These are phyloP conservation scores for Argyrosomus regius DNA, from an alignment of 2,797 vertebrate species.

Conservation along the genomic window DNA sequence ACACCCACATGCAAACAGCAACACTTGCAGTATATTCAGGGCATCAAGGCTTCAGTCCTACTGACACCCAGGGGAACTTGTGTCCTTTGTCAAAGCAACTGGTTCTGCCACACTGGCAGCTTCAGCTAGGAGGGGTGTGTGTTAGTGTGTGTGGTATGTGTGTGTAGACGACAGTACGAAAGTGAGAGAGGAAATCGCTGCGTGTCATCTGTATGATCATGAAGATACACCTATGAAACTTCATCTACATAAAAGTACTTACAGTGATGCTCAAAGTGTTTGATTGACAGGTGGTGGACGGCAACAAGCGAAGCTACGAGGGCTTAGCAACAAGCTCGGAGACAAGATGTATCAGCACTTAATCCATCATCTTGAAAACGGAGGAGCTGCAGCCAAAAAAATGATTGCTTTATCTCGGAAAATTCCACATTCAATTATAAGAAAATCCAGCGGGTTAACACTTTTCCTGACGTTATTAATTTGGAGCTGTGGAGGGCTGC, in stretches of 20 bases:
- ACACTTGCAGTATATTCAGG: constrained; percentile 66
- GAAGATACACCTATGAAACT: constrained; percentile 8
- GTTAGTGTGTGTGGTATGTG: constrained; percentile 14
- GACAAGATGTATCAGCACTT: constrained; percentile 48
- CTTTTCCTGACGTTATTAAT: constrained; percentile 21
- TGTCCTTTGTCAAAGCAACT: constrained; percentile 84
- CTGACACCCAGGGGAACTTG: constrained; percentile 80
- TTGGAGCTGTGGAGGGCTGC: not conserved
- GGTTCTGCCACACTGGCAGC: constrained; percentile 76
- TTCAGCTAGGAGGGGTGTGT: constrained; percentile 73
- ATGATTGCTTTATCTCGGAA: constrained; percentile 5
- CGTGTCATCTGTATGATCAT: constrained; percentile 4
- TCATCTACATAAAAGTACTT: constrained; percentile 3
- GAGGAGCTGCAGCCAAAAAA: constrained; percentile 28
- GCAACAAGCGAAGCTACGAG: constrained; percentile 18
- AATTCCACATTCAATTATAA: not conserved
- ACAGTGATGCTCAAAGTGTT: not conserved
- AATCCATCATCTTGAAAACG: constrained; percentile 38
- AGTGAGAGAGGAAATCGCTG: constrained; percentile 4
- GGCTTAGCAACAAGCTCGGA: constrained; percentile 52
- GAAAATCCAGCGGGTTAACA: not conserved
- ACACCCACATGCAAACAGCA: constrained; percentile 43
- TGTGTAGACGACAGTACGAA: not conserved
- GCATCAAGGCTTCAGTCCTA: constrained; percentile 63
- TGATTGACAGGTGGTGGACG: constrained; percentile 41